A percentile compares a stretch with the other conserved stretches of the same genome.
phyloP scores from a whole-genome alignment of 2,113 vertebrate species.

The Thamnaconus septentrionalis region DNA sequence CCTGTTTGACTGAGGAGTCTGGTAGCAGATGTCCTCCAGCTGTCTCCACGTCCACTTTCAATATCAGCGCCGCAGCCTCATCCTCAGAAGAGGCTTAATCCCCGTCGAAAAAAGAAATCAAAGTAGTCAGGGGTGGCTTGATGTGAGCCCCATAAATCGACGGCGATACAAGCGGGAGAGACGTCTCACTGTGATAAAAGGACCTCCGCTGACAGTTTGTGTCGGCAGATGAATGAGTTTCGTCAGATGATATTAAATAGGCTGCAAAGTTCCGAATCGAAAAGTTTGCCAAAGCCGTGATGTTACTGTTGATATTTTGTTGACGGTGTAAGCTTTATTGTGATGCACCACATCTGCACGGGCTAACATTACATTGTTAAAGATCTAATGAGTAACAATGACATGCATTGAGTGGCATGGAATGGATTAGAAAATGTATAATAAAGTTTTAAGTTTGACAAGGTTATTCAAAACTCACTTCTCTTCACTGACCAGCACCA shows the following conservation, averaged over 20 bases:
- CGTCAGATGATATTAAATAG: conserved; percentile 36
- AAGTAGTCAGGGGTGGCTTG: conserved; percentile 9
- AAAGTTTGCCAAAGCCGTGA: too few relatives aligned
- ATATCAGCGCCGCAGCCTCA: not conserved
- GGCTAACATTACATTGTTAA: too few relatives aligned
- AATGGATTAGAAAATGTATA: too few relatives aligned
- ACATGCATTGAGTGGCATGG: too few relatives aligned
- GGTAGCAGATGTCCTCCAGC: not conserved
- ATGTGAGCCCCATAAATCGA: conserved; percentile 36
- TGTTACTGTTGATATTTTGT: not conserved
- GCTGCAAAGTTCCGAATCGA: conserved; percentile 9
- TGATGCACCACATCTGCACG: too few relatives aligned
- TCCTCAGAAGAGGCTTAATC: conserved; percentile 7
- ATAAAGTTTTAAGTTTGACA: too few relatives aligned
- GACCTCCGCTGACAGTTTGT: conserved; percentile 37
- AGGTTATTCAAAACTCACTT: too few relatives aligned
- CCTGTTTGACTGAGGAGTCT: not conserved
- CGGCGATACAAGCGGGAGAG: conserved; percentile 14
- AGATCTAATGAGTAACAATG: too few relatives aligned
- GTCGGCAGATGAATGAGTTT: conserved; percentile 47
- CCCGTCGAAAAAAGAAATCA: conserved; percentile 6
- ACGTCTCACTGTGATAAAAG: conserved; percentile 41
- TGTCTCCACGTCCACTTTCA: not conserved
- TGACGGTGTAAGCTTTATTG: too few relatives aligned
- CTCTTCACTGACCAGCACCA: too few relatives aligned